Evolutionary conservation across 2,888 invertebrate species (phyloP).

Genomic region (Ceramica pisi): DNA sequence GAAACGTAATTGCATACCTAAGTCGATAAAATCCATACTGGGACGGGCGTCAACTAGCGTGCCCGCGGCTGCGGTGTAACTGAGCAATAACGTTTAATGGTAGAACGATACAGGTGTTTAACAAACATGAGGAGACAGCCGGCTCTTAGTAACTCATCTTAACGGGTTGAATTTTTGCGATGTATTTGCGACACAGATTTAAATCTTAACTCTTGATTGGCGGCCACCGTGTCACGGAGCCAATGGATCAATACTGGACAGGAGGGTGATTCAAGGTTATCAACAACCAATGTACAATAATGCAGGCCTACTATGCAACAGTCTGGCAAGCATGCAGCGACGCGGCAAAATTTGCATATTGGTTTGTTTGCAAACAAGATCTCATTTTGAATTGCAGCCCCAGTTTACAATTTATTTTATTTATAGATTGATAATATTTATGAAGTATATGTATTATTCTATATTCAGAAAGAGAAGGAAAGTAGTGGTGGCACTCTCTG

Average conservation of each 20-base stretch:
- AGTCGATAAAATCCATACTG: not conserved
- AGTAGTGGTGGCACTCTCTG: too few relatives aligned
- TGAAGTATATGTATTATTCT: too few relatives aligned
- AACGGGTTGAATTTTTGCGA: slow-evolving; percentile 10
- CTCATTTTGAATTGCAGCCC: not conserved
- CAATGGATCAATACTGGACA: slow-evolving; percentile 1
- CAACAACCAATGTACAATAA: not conserved
- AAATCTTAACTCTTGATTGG: slow-evolving; percentile 2
- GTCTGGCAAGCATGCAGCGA: not conserved
- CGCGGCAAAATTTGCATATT: not conserved
- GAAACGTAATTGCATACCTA: slow-evolving; percentile 1
- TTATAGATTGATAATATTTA: too few relatives aligned
- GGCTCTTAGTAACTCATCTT: not conserved
- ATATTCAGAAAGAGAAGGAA: too few relatives aligned
- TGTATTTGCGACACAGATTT: not conserved
- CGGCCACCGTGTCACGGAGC: not conserved
- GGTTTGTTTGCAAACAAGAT: not conserved
- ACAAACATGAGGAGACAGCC: not conserved
- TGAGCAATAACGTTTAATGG: not conserved
- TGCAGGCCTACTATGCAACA: not conserved
- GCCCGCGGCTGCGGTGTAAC: not conserved
- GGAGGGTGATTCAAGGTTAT: slow-evolving; percentile 29
- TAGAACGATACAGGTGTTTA: slow-evolving; percentile 4
- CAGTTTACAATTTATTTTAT: too few relatives aligned
- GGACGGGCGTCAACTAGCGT: not conserved